phyloP scores from a whole-genome alignment of 2,797 vertebrate species.

The Sarcophilus harrisii region DNA sequence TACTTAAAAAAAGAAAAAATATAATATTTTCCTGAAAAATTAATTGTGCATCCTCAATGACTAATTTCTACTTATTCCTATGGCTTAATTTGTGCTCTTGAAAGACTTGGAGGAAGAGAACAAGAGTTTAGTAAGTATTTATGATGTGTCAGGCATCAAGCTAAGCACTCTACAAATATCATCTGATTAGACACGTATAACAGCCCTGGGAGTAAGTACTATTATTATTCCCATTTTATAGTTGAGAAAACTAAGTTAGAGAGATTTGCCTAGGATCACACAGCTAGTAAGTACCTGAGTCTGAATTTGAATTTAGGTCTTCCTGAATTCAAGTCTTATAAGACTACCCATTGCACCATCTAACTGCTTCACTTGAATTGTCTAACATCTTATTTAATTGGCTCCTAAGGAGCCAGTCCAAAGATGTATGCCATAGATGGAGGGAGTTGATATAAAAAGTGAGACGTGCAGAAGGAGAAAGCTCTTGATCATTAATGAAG shows the following conservation, averaged over 20 bases:
- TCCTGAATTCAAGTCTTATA: neutral
- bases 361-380: neutral
- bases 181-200: neutral
- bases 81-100: conserved; percentile 21
- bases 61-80: conserved; percentile 33
- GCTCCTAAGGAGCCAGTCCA: neutral
- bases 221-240: neutral
- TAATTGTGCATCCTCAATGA: conserved; percentile 50
- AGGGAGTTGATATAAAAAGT: neutral
- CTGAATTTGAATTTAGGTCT: neutral
- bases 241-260: neutral
- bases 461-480: neutral
- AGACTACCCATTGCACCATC: neutral
- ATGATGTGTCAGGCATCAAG: neutral
- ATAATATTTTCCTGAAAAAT: conserved; percentile 50
- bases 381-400: neutral
- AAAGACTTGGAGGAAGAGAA: neutral
- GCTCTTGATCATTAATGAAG: conserved; percentile 1
- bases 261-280: neutral
- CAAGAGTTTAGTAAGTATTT: neutral
- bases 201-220: neutral
- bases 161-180: neutral
- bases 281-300: neutral
- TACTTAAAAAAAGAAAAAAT: conserved; percentile 59
- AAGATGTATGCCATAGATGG: neutral